Percentiles rank a stretch among this genome's conserved stretches.
These are phyloP conservation scores for Agrochola circellaris DNA, from an alignment of 2,888 invertebrate genomes.

Conservation along the genomic window DNA sequence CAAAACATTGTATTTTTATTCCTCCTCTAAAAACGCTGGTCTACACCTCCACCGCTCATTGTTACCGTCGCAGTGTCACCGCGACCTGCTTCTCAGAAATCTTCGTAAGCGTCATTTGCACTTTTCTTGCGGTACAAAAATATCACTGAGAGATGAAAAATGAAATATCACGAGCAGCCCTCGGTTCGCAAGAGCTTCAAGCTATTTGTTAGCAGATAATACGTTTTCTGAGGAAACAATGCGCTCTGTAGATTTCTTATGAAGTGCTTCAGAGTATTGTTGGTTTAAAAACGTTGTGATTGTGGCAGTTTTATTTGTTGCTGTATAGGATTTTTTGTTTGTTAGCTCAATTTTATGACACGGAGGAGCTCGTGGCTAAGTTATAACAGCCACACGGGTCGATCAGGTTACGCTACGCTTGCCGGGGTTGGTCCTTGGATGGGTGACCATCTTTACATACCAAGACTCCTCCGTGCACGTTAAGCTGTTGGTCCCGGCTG, in stretches of 20 bases:
- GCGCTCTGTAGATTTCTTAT: conserved; percentile 38
- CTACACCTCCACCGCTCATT: conserved; percentile 68
- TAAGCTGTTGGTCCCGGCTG: no score
- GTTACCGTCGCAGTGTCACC: conserved; percentile 72
- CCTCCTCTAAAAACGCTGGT: conserved; percentile 67
- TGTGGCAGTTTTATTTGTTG: conserved; percentile 34
- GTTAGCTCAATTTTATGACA: neutral
- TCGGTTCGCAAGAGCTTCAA: conserved; percentile 57
- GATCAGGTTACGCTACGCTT: no score
- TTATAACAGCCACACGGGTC: no score
- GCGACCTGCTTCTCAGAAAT: conserved; percentile 79
- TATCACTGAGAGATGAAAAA: conserved; percentile 84
- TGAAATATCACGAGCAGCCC: conserved; percentile 84
- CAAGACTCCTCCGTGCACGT: no score
- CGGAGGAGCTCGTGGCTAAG: no score
- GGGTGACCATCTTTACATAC: no score
- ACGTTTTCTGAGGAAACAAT: conserved; percentile 65
- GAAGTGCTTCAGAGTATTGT: conserved; percentile 33
- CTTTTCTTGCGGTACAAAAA: conserved; percentile 83
- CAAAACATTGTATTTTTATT: neutral
- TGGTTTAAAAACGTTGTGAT: conserved; percentile 33
- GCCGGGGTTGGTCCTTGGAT: no score
- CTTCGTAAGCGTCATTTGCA: conserved; percentile 87
- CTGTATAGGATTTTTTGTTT: neutral
- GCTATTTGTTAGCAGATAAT: conserved; percentile 64